Base-by-base conservation (phyloP, 2,888 invertebrate genomes). In the Galerucella pusilla region DNA sequence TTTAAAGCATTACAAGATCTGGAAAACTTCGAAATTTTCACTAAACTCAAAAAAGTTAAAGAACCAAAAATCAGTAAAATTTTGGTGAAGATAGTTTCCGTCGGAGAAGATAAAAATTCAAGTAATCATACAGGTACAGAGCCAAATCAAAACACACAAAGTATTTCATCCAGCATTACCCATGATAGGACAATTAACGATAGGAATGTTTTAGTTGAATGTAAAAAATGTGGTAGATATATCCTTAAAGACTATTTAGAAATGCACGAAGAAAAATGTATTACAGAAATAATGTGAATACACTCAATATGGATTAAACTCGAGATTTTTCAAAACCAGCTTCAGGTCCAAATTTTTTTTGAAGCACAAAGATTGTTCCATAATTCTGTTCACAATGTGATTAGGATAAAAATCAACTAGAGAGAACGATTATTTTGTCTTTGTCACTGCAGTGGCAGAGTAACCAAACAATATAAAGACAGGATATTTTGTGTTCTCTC, bases 11-110 rank as follows among this genome's bases (percentile, higher is more conserved):
- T 83, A n/a, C 80, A 82, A 68, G 81, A 83, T 54, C 64, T 74
- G 60, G 81, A 83, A 73, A 81, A 80, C 67, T 81, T 82, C 71
- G 83, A 82, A 75, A 83, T 83, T 54, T 83, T 83, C 70, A 81
- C 82, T 1, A 80, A 80, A 77, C 45, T 79, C 6, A 81, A 78
- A 49, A 68, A 45, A 14, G 69, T 71, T 7, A 70, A 69, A 12
- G 46, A 42, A 3, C 82, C 83, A 1, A 79, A 68, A 67, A 71
- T 83, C 7, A 78, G 76, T 46, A 77, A 70, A 76, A 82, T 80
- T 2, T 74, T 82, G 45, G 80, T 81, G 16, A 81, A 82, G 71
- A 80, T 82, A 12, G 14, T 63, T 25, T 60, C 68, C 16, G 16
- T 57, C 9, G 57, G 0, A 20, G 25, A 61, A 14, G 63, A 68